phyloP scores from a whole-genome alignment of 2,113 vertebrate species.

The Ochotona curzoniae region DNA sequence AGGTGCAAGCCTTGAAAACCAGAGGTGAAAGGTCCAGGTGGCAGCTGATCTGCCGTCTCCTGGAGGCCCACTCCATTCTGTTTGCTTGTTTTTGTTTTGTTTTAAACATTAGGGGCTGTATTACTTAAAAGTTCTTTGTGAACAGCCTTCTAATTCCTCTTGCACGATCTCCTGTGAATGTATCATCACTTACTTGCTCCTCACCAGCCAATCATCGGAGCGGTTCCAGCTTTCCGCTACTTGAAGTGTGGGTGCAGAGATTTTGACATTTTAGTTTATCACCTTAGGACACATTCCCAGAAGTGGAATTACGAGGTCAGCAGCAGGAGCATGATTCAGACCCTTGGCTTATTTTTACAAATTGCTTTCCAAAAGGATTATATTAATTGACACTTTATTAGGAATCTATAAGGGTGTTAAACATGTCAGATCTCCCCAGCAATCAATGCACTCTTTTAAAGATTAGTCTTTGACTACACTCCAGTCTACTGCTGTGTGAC shows the following conservation, averaged over 20 bases:
- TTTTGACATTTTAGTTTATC: constrained; percentile 63
- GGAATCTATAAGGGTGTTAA: constrained; percentile 64
- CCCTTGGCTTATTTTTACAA: constrained; percentile 63
- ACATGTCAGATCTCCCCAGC: constrained; percentile 22
- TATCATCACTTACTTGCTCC: neutral
- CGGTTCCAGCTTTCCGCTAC: constrained; percentile 11
- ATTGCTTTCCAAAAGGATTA: constrained; percentile 67
- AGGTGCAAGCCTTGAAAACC: neutral
- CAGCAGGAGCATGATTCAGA: constrained; percentile 47
- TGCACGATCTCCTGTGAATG: neutral
- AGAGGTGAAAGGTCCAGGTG: neutral
- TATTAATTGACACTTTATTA: constrained; percentile 71
- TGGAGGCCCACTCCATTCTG: neutral
- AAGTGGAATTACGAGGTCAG: constrained; percentile 60
- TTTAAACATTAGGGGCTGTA: neutral
- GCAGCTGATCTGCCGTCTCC: neutral
- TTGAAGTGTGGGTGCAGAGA: constrained; percentile 23
- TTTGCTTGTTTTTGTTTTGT: too few relatives aligned
- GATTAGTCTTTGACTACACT: constrained; percentile 57
- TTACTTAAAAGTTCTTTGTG: neutral
- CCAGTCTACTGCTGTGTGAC: neutral
- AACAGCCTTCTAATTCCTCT: neutral
- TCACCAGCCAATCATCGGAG: neutral
- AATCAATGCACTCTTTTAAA: constrained; percentile 57
- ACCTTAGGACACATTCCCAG: constrained; percentile 68